A percentile compares a stretch with the other conserved stretches of the same genome.
Conservation (phyloP, 2,888 invertebrate species). For the Axea sp. region DNA sequence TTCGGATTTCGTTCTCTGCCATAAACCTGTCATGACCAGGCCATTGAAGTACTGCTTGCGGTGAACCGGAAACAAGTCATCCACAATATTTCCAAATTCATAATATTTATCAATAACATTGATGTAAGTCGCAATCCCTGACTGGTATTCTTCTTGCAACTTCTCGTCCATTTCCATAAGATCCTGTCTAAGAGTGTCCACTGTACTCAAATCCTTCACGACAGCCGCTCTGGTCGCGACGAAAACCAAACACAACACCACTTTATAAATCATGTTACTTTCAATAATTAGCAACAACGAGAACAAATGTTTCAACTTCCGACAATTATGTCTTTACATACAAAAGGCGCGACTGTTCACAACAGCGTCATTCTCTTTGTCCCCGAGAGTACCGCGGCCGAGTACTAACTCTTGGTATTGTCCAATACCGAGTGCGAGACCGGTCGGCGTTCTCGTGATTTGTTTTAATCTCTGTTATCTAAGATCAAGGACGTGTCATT, state of each 20-base stretch:
- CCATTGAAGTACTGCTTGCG: slow-evolving; percentile 65
- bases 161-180: slow-evolving; percentile 82
- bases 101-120: slow-evolving; percentile 82
- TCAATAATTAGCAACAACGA: no score
- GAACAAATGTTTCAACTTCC: no score
- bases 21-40: slow-evolving; percentile 82
- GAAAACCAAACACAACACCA: slow-evolving; percentile 1
- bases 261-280: slow-evolving; percentile 6
- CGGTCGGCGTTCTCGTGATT: slow-evolving; percentile 6
- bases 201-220: slow-evolving; percentile 71
- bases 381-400: slow-evolving; percentile 1
- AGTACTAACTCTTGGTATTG: slow-evolving; percentile 34
- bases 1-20: slow-evolving; percentile 83
- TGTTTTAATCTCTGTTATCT: slow-evolving; percentile 34
- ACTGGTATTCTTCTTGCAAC: slow-evolving; percentile 80
- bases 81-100: slow-evolving; percentile 81
- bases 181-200: slow-evolving; percentile 83
- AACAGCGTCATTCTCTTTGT: no score
- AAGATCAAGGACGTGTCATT: slow-evolving; percentile 55
- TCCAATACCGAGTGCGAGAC: slow-evolving; percentile 3
- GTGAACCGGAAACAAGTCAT: slow-evolving; percentile 69
- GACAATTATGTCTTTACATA: no score
- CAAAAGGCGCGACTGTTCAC: no score
- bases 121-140: slow-evolving; percentile 79
- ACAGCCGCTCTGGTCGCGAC: slow-evolving; percentile 40